A percentile compares a stretch with the other conserved stretches of the same genome.
phyloP scores from a whole-genome alignment of 2,888 invertebrate species.

The Lasioglossum marginatum region DNA sequence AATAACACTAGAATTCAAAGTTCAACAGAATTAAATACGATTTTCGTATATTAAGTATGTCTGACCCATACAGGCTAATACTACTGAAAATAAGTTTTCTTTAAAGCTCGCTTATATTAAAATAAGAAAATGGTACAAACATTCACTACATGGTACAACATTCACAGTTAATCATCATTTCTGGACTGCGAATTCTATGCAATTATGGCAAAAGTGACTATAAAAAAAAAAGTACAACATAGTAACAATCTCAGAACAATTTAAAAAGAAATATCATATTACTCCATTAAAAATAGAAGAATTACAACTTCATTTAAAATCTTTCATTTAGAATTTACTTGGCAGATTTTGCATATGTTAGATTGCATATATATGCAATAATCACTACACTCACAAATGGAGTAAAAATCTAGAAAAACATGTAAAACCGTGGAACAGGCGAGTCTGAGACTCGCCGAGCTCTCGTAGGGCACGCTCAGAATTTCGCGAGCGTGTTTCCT shows the following conservation, averaged over 20 bases:
- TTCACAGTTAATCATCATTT: neutral
- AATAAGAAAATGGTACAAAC: neutral
- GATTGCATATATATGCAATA: no score
- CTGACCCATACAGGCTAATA: neutral
- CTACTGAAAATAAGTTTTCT: neutral
- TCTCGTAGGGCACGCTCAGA: conserved; percentile 46
- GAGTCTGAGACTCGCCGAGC: neutral
- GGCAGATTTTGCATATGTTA: no score
- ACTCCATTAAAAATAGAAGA: no score
- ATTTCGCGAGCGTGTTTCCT: conserved; percentile 52
- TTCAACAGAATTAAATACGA: neutral
- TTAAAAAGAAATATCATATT: no score
- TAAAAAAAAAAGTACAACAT: neutral
- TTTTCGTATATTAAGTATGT: neutral
- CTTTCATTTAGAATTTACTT: no score
- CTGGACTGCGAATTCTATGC: neutral
- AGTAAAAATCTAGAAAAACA: neutral
- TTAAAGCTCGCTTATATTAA: neutral
- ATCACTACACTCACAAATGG: neutral
- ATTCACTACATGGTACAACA: no score
- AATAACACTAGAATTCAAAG: neutral
- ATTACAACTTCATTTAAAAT: no score
- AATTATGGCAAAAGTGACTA: neutral
- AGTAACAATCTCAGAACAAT: neutral
- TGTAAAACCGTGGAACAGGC: neutral